A percentile compares a stretch with the other conserved stretches of the same genome.
phyloP scores from a whole-genome alignment of 2,797 vertebrate species.

The Scolopax rusticola region DNA sequence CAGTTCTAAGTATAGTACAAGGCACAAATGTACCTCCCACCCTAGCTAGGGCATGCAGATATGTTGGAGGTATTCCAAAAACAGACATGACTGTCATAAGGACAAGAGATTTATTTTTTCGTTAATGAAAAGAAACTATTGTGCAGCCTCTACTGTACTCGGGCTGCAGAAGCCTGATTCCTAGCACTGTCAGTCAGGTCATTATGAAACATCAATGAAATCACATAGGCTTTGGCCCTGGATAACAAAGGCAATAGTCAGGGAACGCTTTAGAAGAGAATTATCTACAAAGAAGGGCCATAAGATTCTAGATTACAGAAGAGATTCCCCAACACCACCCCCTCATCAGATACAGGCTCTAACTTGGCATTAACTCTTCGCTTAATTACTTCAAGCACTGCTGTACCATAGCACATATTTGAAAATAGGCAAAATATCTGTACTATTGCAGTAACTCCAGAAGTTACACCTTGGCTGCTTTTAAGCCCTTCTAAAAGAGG shows the following conservation, averaged over 20 bases:
- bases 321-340: not conserved
- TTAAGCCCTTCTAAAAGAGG: not conserved
- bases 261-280: conserved; percentile 1
- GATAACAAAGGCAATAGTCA: conserved; percentile 6
- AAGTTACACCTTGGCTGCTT: not conserved
- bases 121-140: conserved; percentile 65
- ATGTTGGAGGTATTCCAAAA: conserved; percentile 55
- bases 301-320: not conserved
- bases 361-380: not conserved
- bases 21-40: not conserved
- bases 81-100: not conserved
- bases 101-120: conserved; percentile 75
- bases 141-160: conserved; percentile 63
- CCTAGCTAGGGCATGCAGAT: conserved; percentile 23
- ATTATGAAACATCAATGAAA: conserved; percentile 53
- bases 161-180: conserved; percentile 26
- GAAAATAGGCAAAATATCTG: not conserved
- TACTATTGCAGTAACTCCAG: not conserved
- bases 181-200: conserved; percentile 62
- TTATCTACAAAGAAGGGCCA: not conserved
- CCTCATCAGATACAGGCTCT: not conserved
- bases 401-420: not conserved
- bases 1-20: conserved; percentile 39
- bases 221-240: not conserved
- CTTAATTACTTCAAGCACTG: not conserved